Evolutionary conservation across 1,140 invertebrate genomes (phyloP).

Genomic region (Ruditapes philippinarum): DNA sequence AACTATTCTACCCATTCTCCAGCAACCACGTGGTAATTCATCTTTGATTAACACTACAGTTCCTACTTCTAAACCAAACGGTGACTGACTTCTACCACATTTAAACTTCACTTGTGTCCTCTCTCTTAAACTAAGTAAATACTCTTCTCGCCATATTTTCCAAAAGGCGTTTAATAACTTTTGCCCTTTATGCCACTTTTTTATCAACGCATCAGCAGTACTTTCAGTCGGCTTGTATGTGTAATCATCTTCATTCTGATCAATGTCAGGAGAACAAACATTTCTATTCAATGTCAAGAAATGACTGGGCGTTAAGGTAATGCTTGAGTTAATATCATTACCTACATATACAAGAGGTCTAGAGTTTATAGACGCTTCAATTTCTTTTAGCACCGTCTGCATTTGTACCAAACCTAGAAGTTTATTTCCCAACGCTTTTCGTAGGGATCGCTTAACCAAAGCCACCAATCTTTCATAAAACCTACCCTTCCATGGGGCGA

Average conservation of each 20-base stretch:
- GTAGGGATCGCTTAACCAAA: background rate
- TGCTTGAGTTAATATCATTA: background rate
- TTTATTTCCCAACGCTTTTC: background rate
- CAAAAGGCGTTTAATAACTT: background rate
- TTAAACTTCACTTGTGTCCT: conserved; percentile 19
- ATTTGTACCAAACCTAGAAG: background rate
- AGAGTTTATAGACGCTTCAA: background rate
- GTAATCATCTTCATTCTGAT: background rate
- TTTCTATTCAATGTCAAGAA: background rate
- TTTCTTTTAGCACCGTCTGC: background rate
- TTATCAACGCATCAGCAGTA: no score
- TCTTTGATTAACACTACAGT: conserved; percentile 48
- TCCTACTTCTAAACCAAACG: background rate
- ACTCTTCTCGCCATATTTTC: conserved; percentile 28
- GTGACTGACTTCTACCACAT: background rate
- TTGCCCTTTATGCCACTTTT: background rate
- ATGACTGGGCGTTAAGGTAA: background rate
- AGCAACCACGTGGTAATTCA: conserved; percentile 8
- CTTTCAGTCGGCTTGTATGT: no score
- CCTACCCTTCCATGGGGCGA: background rate
- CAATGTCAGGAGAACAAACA: background rate
- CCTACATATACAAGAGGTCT: background rate
- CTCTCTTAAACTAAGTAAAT: conserved; percentile 49
- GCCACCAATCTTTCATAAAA: background rate
- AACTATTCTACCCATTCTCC: conserved; percentile 23